A percentile compares a stretch with the other conserved stretches of the same genome.
Evolutionary conservation across 2,113 vertebrate genomes (phyloP).

Genomic region (Corythornis cristatus): DNA sequence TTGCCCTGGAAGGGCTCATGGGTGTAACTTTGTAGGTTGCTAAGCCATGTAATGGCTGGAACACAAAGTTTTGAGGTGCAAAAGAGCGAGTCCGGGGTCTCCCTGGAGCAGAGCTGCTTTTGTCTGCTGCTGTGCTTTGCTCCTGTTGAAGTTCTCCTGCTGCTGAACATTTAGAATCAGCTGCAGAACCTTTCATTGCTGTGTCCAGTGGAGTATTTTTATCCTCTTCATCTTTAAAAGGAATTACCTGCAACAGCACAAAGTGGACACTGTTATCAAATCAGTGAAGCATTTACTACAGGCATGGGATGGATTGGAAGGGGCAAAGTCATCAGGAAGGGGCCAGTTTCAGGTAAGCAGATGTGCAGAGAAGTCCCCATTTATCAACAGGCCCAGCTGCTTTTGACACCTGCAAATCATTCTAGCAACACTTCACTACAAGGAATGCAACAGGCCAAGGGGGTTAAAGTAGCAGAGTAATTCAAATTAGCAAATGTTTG

Average conservation of each 20-base stretch:
- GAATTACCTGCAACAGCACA: slow-evolving; percentile 29
- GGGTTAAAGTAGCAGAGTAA: not conserved
- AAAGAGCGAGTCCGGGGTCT: slow-evolving; percentile 79
- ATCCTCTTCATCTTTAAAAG: slow-evolving; percentile 36
- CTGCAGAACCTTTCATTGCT: not conserved
- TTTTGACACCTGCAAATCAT: not conserved
- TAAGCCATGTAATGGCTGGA: slow-evolving; percentile 85
- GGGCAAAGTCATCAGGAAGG: not conserved
- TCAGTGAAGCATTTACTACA: not conserved
- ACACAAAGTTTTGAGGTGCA: slow-evolving; percentile 88
- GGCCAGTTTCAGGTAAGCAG: not conserved
- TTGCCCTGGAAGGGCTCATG: slow-evolving; percentile 82
- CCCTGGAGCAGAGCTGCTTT: not conserved
- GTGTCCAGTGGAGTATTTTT: not conserved
- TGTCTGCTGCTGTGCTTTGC: not conserved
- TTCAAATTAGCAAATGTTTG: not conserved
- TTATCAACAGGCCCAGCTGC: not conserved
- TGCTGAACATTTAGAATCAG: not conserved
- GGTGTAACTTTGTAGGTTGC: slow-evolving; percentile 79
- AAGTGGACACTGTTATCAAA: not conserved
- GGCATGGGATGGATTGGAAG: not conserved
- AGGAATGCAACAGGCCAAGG: not conserved
- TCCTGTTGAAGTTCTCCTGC: not conserved
- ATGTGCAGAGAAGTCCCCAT: not conserved
- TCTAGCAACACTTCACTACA: not conserved